Percentiles rank a stretch among this genome's conserved stretches.
Conservation (phyloP, 2,888 invertebrate genomes). For the Toxonevra muliebris region DNA sequence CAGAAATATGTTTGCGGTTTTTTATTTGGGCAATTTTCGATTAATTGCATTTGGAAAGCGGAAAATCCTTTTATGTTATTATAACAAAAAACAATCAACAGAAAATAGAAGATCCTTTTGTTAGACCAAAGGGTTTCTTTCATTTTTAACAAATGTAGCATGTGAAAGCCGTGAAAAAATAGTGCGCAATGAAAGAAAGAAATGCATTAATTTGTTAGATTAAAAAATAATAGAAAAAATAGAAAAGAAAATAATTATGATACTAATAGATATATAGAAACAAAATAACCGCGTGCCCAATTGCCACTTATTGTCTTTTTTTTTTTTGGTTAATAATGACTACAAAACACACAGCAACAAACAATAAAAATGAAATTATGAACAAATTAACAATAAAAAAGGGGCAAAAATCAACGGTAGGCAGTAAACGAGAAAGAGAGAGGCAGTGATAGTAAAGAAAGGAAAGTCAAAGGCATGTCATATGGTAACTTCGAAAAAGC, state of each 20-base stretch:
- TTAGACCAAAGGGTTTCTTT: constrained; percentile 8
- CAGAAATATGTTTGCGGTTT: constrained; percentile 33
- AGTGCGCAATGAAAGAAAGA: constrained; percentile 3
- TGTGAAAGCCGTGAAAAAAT: constrained; percentile 30
- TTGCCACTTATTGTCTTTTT: constrained; percentile 23
- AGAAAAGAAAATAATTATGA: not conserved
- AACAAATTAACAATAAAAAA: constrained; percentile 48
- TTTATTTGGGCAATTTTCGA: constrained; percentile 25
- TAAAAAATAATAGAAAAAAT: constrained; percentile 14
- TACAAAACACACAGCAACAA: constrained; percentile 44
- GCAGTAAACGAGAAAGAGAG: constrained; percentile 14
- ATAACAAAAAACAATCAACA: constrained; percentile 15
- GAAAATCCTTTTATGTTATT: constrained; percentile 42
- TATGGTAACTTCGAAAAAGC: constrained; percentile 31
- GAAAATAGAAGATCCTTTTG: constrained; percentile 5
- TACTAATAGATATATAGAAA: not conserved
- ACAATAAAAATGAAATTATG: constrained; percentile 47
- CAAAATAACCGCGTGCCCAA: constrained; percentile 28
- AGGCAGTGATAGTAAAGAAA: constrained; percentile 8
- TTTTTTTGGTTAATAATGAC: constrained; percentile 34
- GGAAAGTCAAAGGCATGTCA: constrained; percentile 32
- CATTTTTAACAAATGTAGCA: constrained; percentile 16
- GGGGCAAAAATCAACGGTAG: constrained; percentile 7
- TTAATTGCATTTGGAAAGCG: constrained; percentile 36
- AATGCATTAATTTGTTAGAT: constrained; percentile 26